These are phyloP conservation scores for Chiroxiphia lanceolata DNA, from an alignment of 2,797 vertebrate species.

Conservation along the genomic window DNA sequence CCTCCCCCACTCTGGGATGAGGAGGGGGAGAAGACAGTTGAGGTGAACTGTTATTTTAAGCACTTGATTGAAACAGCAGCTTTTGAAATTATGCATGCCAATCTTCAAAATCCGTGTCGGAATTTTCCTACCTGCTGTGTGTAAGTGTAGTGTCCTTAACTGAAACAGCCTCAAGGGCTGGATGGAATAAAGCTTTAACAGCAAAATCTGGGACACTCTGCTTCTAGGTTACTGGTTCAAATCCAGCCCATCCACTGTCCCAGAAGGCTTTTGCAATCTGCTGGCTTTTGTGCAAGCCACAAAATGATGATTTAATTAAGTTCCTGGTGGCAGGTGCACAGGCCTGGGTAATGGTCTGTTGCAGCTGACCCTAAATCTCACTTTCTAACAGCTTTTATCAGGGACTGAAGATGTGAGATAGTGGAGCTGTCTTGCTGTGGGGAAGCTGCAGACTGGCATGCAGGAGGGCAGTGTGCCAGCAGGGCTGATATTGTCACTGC, in stretches of 20 bases:
- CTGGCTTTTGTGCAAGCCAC: not conserved
- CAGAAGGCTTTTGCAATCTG: not conserved
- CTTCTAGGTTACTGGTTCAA: slow-evolving; percentile 17
- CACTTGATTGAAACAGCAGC: not conserved
- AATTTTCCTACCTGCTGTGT: slow-evolving; percentile 36
- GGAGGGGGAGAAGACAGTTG: not conserved
- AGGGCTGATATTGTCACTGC: not conserved
- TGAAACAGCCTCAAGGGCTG: not conserved
- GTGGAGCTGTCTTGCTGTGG: fast-evolving
- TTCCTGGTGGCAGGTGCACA: not conserved
- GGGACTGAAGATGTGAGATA: not conserved
- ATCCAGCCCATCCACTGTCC: not conserved
- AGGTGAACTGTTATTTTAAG: slow-evolving; percentile 22
- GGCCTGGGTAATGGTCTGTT: not conserved
- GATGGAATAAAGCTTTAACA: not conserved
- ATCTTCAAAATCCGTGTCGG: slow-evolving; percentile 6
- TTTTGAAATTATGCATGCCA: not conserved
- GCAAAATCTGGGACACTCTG: not conserved
- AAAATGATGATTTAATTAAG: not conserved
- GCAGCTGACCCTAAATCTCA: not conserved
- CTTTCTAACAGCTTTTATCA: not conserved
- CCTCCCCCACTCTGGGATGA: fast-evolving
- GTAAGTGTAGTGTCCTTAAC: not conserved
- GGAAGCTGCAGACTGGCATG: not conserved
- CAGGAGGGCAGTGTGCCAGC: not conserved